Percentiles rank a stretch among this genome's conserved stretches.
Evolutionary conservation across 2,113 vertebrate genomes (phyloP).

Genomic region (Acrocephalus kingi): DNA sequence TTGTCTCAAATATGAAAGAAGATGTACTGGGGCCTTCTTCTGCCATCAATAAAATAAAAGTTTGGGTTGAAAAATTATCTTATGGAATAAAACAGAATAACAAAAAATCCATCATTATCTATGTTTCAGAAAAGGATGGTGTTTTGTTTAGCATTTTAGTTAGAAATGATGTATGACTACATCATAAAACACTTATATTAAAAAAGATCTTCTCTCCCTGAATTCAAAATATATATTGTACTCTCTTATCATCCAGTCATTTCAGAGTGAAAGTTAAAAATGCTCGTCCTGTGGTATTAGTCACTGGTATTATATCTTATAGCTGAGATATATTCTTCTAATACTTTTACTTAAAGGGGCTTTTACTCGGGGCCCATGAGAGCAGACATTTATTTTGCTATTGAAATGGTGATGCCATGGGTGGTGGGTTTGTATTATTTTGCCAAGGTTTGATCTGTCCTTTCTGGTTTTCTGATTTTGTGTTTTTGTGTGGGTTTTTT

Average conservation of each 20-base stretch:
- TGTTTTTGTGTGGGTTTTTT: no score
- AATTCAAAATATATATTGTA: constrained; percentile 79
- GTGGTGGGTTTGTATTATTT: not conserved
- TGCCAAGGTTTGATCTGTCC: not conserved
- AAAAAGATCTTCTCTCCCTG: constrained; percentile 76
- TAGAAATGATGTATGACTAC: constrained; percentile 78
- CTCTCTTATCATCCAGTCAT: constrained; percentile 78
- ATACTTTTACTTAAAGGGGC: constrained; percentile 75
- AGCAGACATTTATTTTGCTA: constrained; percentile 69
- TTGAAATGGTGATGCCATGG: constrained; percentile 38
- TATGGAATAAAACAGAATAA: constrained; percentile 61
- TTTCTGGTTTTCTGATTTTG: not conserved
- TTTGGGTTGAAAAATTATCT: constrained; percentile 76
- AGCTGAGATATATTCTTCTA: constrained; percentile 80
- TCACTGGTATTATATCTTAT: constrained; percentile 68
- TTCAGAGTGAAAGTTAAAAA: constrained; percentile 80
- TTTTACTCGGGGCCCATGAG: constrained; percentile 67
- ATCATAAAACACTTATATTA: constrained; percentile 80
- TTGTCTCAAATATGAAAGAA: constrained; percentile 60
- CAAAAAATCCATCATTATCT: constrained; percentile 74
- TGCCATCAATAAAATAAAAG: constrained; percentile 70
- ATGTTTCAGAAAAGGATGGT: constrained; percentile 53
- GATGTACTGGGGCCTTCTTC: constrained; percentile 56
- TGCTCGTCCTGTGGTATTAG: constrained; percentile 71
- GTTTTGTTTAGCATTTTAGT: constrained; percentile 78